Evolutionary conservation across 2,888 invertebrate species (phyloP).

Genomic region (Dasysyrphus albostriatus): DNA sequence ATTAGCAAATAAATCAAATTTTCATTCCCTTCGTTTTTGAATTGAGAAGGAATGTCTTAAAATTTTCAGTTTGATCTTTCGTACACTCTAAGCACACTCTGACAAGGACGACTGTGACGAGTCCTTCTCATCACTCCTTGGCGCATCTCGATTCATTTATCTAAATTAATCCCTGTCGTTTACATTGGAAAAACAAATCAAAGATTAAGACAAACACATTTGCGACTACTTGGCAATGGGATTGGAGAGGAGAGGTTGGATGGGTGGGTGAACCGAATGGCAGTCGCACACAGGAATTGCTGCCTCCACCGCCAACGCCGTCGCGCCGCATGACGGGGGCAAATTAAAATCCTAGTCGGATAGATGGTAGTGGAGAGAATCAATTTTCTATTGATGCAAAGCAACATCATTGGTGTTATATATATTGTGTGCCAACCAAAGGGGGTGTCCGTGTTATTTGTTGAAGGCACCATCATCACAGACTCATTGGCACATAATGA

Average conservation of each 20-base stretch:
- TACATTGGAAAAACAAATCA: constrained; percentile 84
- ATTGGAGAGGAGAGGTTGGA: not conserved
- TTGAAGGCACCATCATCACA: constrained; percentile 34
- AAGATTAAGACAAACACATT: constrained; percentile 84
- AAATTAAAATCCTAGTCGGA: constrained; percentile 46
- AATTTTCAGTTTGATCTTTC: constrained; percentile 63
- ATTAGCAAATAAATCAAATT: constrained; percentile 84
- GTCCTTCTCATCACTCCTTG: constrained; percentile 54
- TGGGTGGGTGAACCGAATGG: not conserved
- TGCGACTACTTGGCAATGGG: constrained; percentile 8
- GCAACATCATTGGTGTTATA: constrained; percentile 37
- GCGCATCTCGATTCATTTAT: constrained; percentile 82
- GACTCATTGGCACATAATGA: constrained; percentile 69
- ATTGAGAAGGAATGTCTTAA: constrained; percentile 41
- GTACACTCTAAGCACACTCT: not conserved
- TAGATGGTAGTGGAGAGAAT: constrained; percentile 39
- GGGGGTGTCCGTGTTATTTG: constrained; percentile 20
- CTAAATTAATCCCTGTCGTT: constrained; percentile 85
- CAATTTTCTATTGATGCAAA: constrained; percentile 56
- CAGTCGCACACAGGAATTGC: not conserved
- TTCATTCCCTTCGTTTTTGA: constrained; percentile 79
- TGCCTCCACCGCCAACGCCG: not conserved
- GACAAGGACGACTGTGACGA: constrained; percentile 2
- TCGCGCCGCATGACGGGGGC: constrained; percentile 20
- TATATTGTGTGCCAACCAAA: constrained; percentile 3